Percentiles rank a stretch among this genome's conserved stretches.
These are phyloP conservation scores for Ia io DNA, from an alignment of 2,113 vertebrate genomes.

Conservation along the genomic window DNA sequence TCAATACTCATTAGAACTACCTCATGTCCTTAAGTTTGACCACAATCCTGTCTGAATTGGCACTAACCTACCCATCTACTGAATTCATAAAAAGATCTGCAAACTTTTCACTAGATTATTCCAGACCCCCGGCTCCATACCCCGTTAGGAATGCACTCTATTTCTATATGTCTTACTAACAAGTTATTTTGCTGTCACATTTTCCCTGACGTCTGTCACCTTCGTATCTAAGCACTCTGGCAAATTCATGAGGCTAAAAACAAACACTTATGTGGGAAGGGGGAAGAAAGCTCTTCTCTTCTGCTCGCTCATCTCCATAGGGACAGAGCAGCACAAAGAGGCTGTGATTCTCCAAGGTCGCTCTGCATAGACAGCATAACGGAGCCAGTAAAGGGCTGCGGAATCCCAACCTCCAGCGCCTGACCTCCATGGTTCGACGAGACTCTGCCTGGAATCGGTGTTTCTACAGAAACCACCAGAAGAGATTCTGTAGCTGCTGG, in stretches of 20 bases:
- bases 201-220: slow-evolving; percentile 68
- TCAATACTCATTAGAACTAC: slow-evolving; percentile 24
- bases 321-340: slow-evolving; percentile 60
- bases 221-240: slow-evolving; percentile 67
- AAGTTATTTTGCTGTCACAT: slow-evolving; percentile 65
- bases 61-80: neutral
- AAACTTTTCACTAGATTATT: neutral
- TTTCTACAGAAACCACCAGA: neutral
- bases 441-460: neutral
- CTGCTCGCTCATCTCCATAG: slow-evolving; percentile 64
- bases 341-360: slow-evolving; percentile 65
- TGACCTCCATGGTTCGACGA: neutral
- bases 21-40: neutral
- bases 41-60: neutral
- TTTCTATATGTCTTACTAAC: slow-evolving; percentile 54
- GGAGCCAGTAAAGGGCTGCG: slow-evolving; percentile 31
- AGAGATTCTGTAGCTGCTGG: neutral
- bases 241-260: slow-evolving; percentile 68
- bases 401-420: neutral
- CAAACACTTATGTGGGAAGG: slow-evolving; percentile 65
- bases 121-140: neutral
- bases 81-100: neutral
- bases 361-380: slow-evolving; percentile 20
- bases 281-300: slow-evolving; percentile 43
- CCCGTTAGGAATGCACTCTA: slow-evolving; percentile 15